Base-by-base conservation (phyloP, 2,113 vertebrate species). In the Cephalopholis sonnerati region DNA sequence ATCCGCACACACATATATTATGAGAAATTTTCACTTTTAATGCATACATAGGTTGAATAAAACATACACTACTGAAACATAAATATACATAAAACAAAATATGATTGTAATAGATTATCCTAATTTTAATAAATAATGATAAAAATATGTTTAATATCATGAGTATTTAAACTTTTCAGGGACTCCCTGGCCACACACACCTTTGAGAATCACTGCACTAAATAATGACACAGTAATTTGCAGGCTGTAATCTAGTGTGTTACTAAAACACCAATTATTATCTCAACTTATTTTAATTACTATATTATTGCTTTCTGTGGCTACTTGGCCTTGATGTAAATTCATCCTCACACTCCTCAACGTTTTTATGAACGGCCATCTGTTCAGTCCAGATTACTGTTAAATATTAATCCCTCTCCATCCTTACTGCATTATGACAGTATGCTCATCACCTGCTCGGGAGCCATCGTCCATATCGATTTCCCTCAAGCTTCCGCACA, bases 401-500 rank as follows among this genome's bases (percentile, higher is more conserved):
- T 86, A 75, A 89, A 88, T 85, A 85, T 87, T 81, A 87, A 89
- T 89, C 66, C 61, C 17, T 80, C 72, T 68, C 77, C 77, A 63
- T 84, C 82, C 74, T 69, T 39, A 15, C 84, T 88, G 83, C 78
- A 83, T 86, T 84, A 88, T 85, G 82, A 80, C 74, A 86, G 51
- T 27, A 59, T 53, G 73, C 77, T 90, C 83, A 87, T 90, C 85
- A 92, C 79, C 84, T 87, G 87, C 82, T 85, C 20, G 50, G 36
- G 76, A 79, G 66, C 50, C 79, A 87, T 74, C 53, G 11, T 71
- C 86, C 51, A 81, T 69, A 88, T 90, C 62, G 82, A 91, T 89
- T 91, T 88, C 89, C 84, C 73, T 57, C 50, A 48, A 72, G 88
- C 80, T 69, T 84, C 78, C 25, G 44, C 77, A 90, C 88, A 91